Base-by-base conservation (phyloP, 2,888 invertebrate species). In the Yponomeuta evonymella region DNA sequence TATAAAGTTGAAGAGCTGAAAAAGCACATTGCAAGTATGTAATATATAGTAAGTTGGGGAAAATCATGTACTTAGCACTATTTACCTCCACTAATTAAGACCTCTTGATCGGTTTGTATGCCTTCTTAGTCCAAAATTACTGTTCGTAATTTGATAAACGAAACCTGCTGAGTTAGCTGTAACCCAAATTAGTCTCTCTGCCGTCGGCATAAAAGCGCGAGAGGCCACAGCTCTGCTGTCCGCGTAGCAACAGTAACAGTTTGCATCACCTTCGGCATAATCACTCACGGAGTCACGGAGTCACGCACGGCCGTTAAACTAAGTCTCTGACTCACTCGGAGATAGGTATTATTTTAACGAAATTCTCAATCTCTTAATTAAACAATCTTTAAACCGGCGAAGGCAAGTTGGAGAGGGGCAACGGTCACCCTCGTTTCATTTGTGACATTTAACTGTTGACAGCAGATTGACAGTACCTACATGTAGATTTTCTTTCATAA, bases 231-330 rank as follows among this genome's bases (percentile, higher is more conserved):
- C 23, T 23, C 23, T 23, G 23, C 15, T 58, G 51, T 58, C 51
- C 51, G 51, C 51, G 5, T 58, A 58, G 51, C 51, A 58, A 58
- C 51, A 58, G 15, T n/a, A n/a, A n/a, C n/a, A n/a, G 12, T 15
- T 58, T 58, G 51, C 51, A 58, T 58, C 51, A 58, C 51, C 51
- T 58, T 58, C 51, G 51, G 51, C 51, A 58, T 58, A 58, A 58
- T 58, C 15, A 58, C 51, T 58, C 51, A 58, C 43, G 33, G 33
- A 33, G 43, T 58, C 51, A 58, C 43, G 33, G 33, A 33, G 43
- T 43, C 43, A 43, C 51, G 51, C 43, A 9, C 51, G 51, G 12
- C 51, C 51, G 51, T 58, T 58, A 58, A 58, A 15, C 51, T 12
- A 58, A 58, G 51, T 58, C 51, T 58, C 51, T 58, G 51, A 58